phyloP scores from a whole-genome alignment of 2,797 vertebrate genomes.

The Remorina albescens region DNA sequence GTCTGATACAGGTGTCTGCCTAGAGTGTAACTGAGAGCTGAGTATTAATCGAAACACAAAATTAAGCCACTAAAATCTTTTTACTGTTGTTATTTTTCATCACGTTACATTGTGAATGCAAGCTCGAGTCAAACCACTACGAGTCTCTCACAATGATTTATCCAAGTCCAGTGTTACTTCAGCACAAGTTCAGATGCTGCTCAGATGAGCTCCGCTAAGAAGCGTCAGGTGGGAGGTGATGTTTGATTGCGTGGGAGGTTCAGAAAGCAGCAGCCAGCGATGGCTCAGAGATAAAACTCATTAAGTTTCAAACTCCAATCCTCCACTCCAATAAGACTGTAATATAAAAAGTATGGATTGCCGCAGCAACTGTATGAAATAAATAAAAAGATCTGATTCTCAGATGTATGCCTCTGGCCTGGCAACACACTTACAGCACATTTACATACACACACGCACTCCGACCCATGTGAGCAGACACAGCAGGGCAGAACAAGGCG shows the following conservation, averaged over 20 bases:
- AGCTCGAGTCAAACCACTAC: slow-evolving; percentile 9
- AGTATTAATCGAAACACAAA: not conserved
- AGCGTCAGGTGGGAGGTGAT: slow-evolving; percentile 51
- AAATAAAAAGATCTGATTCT: slow-evolving; percentile 65
- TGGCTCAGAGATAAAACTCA: slow-evolving; percentile 75
- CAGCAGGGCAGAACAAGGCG: slow-evolving; percentile 1
- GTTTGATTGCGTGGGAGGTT: slow-evolving; percentile 66
- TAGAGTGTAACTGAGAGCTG: not conserved
- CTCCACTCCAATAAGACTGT: slow-evolving; percentile 73
- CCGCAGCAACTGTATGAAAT: slow-evolving; percentile 52
- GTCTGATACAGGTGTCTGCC: too few relatives aligned
- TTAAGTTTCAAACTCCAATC: slow-evolving; percentile 72
- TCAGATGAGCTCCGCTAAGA: slow-evolving; percentile 11
- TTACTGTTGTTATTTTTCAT: slow-evolving; percentile 21
- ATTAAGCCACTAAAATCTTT: slow-evolving; percentile 14
- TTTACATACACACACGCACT: slow-evolving; percentile 11
- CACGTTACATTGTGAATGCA: slow-evolving; percentile 3
- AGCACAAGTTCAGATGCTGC: slow-evolving; percentile 31
- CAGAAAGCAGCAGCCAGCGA: slow-evolving; percentile 44
- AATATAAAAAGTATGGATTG: slow-evolving; percentile 77
- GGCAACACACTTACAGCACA: slow-evolving; percentile 1
- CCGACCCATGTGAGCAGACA: slow-evolving; percentile 29
- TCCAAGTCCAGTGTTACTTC: slow-evolving; percentile 24
- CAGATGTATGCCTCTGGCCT: slow-evolving; percentile 28
- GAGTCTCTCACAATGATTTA: slow-evolving; percentile 47